Base-by-base conservation (phyloP, 2,888 invertebrate genomes). In the Torymus aiolomorphi region DNA sequence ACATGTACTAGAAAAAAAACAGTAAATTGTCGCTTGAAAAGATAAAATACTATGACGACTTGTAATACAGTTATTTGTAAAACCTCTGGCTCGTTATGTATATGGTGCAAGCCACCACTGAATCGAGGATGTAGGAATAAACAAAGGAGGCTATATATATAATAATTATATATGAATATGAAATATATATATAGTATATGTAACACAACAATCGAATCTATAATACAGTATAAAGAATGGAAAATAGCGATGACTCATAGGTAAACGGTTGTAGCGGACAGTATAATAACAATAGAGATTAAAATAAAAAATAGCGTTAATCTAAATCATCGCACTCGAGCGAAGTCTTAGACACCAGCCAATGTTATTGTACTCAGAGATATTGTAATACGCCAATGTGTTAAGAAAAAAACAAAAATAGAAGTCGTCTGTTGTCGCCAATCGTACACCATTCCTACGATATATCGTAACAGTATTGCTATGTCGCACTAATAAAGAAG, bases 381-480 rank as follows among this genome's bases (percentile, higher is more conserved):
- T 80, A 80, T 83, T 74, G 70, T 82, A 81, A 82, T 31, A 75
- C 51, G 63, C 76, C 20, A 80, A 77, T 63, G 74, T 82, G 42
- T 72, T 70, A 63, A 62, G 74, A 3, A 49, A 74, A 63, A 42
- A 56, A 24, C n/a, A 74, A 59, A 16, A 79, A 80, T 78, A 67
- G 80, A 82, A 78, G 72, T 77, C 70, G 78, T 85, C 80, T 85
- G 82, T 82, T 76, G 83, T 81, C 82, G 83, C 84, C 85, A 85
- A 87, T 87, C 86, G 86, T 87, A 88, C 87, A 87, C 88, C 87
- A 88, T 89, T 89, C 88, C 88, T 88, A 88, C 85, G 86, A 78
- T 78, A 66, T 88, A 88, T 89, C 83, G 86, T 89, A 88, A 88
- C 88, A 88, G 88, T 89, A 89, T 89, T 89, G 87, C 83, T 88